phyloP scores from a whole-genome alignment of 2,888 invertebrate genomes.

The Sialis fuliginosa region DNA sequence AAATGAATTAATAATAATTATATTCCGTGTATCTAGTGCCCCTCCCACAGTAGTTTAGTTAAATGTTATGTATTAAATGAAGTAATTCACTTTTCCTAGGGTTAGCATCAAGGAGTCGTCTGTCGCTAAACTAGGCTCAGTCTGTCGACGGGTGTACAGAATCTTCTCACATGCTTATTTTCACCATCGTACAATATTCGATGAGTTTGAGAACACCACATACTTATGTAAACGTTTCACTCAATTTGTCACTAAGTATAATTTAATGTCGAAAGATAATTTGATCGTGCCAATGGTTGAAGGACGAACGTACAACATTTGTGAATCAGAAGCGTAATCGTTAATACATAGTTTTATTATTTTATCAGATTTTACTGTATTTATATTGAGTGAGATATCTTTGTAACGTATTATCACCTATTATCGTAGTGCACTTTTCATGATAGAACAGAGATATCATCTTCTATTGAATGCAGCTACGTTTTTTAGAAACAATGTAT shows the following conservation, averaged over 20 bases:
- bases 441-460: too few relatives aligned
- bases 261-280: slow-evolving; percentile 95
- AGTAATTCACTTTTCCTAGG: slow-evolving; percentile 35
- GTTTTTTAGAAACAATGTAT: too few relatives aligned
- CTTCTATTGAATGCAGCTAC: too few relatives aligned
- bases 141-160: slow-evolving; percentile 94
- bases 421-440: too few relatives aligned
- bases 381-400: too few relatives aligned
- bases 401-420: too few relatives aligned
- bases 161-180: slow-evolving; percentile 99
- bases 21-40: neutral
- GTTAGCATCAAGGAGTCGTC: slow-evolving; percentile 99
- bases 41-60: neutral
- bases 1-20: slow-evolving; percentile 13
- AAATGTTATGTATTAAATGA: neutral
- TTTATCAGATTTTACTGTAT: too few relatives aligned
- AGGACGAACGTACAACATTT: slow-evolving; percentile 31
- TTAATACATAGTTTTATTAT: neutral
- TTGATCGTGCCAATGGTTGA: slow-evolving; percentile 93
- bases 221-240: slow-evolving; percentile 92
- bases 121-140: slow-evolving; percentile 94
- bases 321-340: slow-evolving; percentile 30
- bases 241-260: slow-evolving; percentile 95
- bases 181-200: slow-evolving; percentile 92
- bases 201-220: slow-evolving; percentile 94